Evolutionary conservation across 2,888 invertebrate species (phyloP).

Genomic region (Chalcis sispes): DNA sequence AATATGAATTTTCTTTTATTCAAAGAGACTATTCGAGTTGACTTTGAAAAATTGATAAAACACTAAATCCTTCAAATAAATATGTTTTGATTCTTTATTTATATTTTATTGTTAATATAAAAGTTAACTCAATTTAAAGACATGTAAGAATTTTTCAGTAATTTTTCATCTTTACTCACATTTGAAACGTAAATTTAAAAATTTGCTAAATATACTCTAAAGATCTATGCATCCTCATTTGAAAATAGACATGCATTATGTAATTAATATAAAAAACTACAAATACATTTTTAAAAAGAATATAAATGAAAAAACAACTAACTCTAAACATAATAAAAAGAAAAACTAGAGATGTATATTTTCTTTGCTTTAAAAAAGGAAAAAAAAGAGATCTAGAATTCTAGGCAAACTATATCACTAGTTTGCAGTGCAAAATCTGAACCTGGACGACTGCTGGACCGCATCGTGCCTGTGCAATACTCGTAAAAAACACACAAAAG

Average conservation of each 20-base stretch:
- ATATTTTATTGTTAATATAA: too few relatives aligned
- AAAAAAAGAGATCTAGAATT: slow-evolving; percentile 6
- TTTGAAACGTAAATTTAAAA: neutral
- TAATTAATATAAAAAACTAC: neutral
- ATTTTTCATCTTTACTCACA: neutral
- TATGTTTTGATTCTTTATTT: too few relatives aligned
- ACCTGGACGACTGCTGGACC: slow-evolving; percentile 64
- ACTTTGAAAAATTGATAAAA: too few relatives aligned
- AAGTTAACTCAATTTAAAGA: too few relatives aligned
- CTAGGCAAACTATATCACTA: slow-evolving; percentile 42
- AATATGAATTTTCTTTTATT: too few relatives aligned
- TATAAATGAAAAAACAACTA: neutral
- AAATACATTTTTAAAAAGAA: neutral
- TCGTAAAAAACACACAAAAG: slow-evolving; percentile 63
- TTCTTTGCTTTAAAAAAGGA: too few relatives aligned
- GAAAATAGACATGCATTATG: too few relatives aligned
- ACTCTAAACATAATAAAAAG: neutral
- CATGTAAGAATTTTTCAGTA: neutral
- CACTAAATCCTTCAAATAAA: too few relatives aligned
- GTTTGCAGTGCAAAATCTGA: slow-evolving; percentile 56
- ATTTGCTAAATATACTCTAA: neutral
- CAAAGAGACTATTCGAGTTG: too few relatives aligned
- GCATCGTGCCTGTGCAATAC: slow-evolving; percentile 63
- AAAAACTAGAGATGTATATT: neutral
- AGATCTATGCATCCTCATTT: neutral